These are phyloP conservation scores for Aphaenogaster ashmeadi DNA, from an alignment of 1,140 invertebrate species.

Conservation along the genomic window DNA sequence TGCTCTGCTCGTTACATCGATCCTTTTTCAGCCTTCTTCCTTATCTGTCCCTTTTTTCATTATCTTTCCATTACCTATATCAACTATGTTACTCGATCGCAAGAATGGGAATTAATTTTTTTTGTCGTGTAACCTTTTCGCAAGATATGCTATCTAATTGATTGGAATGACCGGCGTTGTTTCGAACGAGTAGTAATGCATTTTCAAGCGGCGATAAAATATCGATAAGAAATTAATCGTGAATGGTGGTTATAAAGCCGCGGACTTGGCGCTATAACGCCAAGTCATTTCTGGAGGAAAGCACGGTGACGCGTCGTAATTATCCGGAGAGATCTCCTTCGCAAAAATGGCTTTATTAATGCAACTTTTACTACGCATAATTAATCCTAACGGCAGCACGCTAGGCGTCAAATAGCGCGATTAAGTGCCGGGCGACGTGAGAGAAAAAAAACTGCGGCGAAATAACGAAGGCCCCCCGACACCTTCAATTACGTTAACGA, in stretches of 20 bases:
- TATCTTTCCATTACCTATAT: conserved; percentile 15
- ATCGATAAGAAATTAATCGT: conserved; percentile 20
- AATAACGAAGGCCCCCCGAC: conserved; percentile 44
- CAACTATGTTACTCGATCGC: conserved; percentile 2
- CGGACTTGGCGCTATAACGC: background rate
- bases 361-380: conserved; percentile 31
- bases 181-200: background rate
- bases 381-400: conserved; percentile 25
- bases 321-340: background rate
- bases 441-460: background rate
- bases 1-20: background rate
- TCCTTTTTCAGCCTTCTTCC: background rate
- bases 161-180: background rate
- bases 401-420: conserved; percentile 4
- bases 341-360: conserved; percentile 28
- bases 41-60: background rate
- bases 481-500: conserved; percentile 70
- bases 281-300: conserved; percentile 22
- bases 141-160: conserved; percentile 4
- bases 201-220: conserved; percentile 22
- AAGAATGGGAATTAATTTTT: background rate
- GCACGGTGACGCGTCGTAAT: background rate
- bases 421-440: background rate
- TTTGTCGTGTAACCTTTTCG: background rate
- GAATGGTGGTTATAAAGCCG: background rate